Base-by-base conservation (phyloP, 2,797 vertebrate genomes). In the Cephalopachus bancanus region DNA sequence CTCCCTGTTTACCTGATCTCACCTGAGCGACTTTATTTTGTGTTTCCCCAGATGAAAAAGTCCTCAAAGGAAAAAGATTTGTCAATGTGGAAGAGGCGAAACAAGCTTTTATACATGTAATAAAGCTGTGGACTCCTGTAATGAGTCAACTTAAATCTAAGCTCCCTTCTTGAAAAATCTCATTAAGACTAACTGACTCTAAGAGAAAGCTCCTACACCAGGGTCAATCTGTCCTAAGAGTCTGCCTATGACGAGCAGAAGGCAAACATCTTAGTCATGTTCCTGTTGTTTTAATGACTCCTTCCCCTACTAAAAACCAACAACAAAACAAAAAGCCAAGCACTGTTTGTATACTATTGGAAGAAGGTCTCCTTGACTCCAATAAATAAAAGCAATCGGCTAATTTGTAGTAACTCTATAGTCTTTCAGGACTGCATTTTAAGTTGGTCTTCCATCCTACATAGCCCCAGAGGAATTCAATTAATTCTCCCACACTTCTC, bases 401-500 rank as follows among this genome's bases (percentile, higher is more conserved):
- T 95, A 83, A 75, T 74, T 81, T 67, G 24, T 44, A 59, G 17
- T 69, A 89, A 84, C 71, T 84, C 55, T 76, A 0, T 26, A 16
- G 37, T 81, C 51, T 88, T 93, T 85, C 65, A n/a, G 83, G 75
- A 24, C 28, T 89, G 20, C 26, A 55, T 91, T 95, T 83, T 65
- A 84, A 93, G 53, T 67, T 81, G 88, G 44, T 28, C 79, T 89
- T 92, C 59, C 5, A 55, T 90, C 62, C 19, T 51, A 69, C 78
- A 33, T 7, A 87, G 49, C 14, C 78, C 33, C 15, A 37, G 53
- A 96, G 44, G 53, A 86, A 94, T 85, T 87, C 71, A 95, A 7
- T 95, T 95, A 94, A 91, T 84, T 93, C 67, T 80, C 19, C 69
- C 26, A 86, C 14, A 71, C 64, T 96, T 89, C 57, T 93, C 19